Evolutionary conservation across 2,797 vertebrate species (phyloP), one percentile per base, ranked within the genome.

Genomic region (Myotis daubentonii): DNA sequence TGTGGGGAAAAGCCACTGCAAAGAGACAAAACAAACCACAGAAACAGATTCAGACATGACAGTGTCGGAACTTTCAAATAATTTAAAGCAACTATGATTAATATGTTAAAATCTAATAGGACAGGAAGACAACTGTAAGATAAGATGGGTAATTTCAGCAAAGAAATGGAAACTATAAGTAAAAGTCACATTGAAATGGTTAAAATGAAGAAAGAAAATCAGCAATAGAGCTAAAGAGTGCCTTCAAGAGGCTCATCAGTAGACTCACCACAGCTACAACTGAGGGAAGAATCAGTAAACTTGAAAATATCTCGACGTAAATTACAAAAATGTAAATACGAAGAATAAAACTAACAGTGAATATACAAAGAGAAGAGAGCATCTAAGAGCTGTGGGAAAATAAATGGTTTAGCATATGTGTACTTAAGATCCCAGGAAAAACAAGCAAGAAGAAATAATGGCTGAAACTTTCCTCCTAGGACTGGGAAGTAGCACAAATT

Each of bases 1-100:
- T 65, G 2, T 83, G 91, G 79, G 30, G 13, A 65, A 66, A 17
- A 60, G 57, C 57, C 22, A 44, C 3, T 83, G 20, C 22, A 66
- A 90, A 95, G 57, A 87, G 72, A 84, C 47, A 97, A 84, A 76
- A 33, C 53, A 87, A 83, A 84, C 71, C 65, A 70, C 2, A 81
- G 41, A 95, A 92, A 8, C 33, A 93, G 74, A 90, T 38, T 89
- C 66, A 76, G 23, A 68, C 33, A 28, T 25, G 82, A 84, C n/a
- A 90, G 17, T 76, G 38, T 60, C 38, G 17, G 20, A 57, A 88
- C 30, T 88, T 85, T 70, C 1, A 41, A 55, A 60, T 1, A 86
- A 75, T 68, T 70, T 41, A 60, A 89, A 84, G 89, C 62, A 85
- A 78, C 60, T 71, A 17, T 81, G 13, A 51, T 53, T 49, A 70